phyloP scores from a whole-genome alignment of 2,113 vertebrate genomes.

The Sterna hirundo region DNA sequence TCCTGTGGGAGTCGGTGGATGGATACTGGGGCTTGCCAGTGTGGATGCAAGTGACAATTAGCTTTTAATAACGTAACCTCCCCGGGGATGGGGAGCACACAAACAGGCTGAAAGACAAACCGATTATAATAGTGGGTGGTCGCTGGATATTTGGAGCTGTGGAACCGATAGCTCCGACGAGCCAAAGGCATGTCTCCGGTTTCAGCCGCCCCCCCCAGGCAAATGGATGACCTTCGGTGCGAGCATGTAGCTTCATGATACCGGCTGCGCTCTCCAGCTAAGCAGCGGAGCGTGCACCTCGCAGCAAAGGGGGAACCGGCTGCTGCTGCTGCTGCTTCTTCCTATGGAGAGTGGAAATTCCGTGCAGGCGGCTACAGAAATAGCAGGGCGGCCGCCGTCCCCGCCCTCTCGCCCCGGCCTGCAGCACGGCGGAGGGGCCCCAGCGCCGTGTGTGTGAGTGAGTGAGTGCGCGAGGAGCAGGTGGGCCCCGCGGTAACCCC shows the following conservation, averaged over 20 bases:
- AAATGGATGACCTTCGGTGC: neutral
- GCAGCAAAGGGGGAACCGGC: neutral
- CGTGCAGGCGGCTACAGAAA: neutral
- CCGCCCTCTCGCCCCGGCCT: neutral
- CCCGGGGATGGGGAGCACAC: neutral
- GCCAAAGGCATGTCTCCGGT: neutral
- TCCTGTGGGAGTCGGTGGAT: neutral
- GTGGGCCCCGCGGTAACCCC: constrained; percentile 61
- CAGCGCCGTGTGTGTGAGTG: neutral
- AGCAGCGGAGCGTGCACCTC: neutral
- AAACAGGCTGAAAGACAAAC: neutral
- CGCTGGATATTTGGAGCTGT: neutral
- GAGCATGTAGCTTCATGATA: neutral
- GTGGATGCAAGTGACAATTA: neutral
- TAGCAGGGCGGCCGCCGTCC: neutral
- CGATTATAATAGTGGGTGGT: rapidly evolving
- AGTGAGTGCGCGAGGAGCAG: neutral
- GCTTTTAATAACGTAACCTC: neutral
- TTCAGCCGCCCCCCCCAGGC: neutral
- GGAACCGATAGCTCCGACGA: neutral
- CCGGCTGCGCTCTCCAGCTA: neutral
- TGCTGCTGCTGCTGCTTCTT: neutral
- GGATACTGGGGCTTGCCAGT: neutral
- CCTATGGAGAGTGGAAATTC: neutral
- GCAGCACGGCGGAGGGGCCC: neutral